Conservation (phyloP, 2,888 invertebrate species). For the Yponomeuta sedellus region DNA sequence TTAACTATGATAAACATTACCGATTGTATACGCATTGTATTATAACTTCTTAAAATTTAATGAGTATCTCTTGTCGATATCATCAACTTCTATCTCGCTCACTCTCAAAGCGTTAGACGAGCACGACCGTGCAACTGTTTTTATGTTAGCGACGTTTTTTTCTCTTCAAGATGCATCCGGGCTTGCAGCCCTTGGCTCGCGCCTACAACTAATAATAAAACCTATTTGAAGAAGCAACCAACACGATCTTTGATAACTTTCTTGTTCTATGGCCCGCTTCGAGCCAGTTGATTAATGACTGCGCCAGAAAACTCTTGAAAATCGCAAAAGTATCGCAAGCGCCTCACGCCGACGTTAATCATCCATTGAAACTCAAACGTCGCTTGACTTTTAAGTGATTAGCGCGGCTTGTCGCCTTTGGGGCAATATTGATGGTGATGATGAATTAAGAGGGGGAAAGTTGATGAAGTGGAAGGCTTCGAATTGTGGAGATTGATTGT, state of each 20-base stretch:
- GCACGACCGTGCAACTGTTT: too few relatives aligned
- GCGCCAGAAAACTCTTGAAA: constrained; percentile 7
- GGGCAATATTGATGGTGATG: background rate
- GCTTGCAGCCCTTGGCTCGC: too few relatives aligned
- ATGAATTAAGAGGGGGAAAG: background rate
- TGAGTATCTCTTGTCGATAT: too few relatives aligned
- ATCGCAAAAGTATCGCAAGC: constrained; percentile 12
- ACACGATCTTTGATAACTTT: background rate
- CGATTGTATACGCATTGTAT: too few relatives aligned
- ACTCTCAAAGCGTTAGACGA: too few relatives aligned
- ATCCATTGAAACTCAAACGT: constrained; percentile 11
- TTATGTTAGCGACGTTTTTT: too few relatives aligned
- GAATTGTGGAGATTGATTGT: background rate
- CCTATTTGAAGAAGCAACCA: too few relatives aligned
- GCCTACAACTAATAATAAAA: too few relatives aligned
- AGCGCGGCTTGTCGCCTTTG: background rate
- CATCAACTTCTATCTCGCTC: too few relatives aligned
- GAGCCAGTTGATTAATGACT: constrained; percentile 28
- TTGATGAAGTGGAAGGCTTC: background rate
- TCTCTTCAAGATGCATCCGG: too few relatives aligned
- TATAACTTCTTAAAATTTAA: too few relatives aligned
- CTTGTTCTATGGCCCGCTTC: constrained; percentile 19
- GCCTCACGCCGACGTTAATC: background rate
- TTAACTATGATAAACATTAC: too few relatives aligned
- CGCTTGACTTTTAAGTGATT: background rate